phyloP scores from a whole-genome alignment of 2,113 vertebrate species.

The Calidris pygmaea region DNA sequence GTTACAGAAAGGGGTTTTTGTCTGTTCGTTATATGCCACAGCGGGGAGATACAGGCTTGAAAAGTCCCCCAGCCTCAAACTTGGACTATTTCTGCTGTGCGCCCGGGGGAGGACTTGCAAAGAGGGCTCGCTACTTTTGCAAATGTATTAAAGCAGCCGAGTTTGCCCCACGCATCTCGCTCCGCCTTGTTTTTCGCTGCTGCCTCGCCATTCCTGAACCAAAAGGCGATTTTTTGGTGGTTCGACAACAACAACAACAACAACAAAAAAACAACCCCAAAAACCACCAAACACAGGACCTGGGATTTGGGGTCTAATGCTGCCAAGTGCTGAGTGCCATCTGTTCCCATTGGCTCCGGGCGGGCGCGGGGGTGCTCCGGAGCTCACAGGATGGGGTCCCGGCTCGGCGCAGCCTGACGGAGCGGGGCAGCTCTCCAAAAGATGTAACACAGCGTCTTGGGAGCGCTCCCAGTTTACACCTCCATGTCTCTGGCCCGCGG shows the following conservation, averaged over 20 bases:
- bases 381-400: conserved; percentile 18
- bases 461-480: conserved; percentile 47
- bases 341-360: conserved; percentile 43
- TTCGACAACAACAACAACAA: background rate
- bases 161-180: fast-evolving
- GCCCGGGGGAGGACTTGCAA: background rate
- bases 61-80: conserved; percentile 58
- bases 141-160: background rate
- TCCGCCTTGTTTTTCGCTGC: background rate
- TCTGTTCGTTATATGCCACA: conserved; percentile 56
- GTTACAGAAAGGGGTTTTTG: conserved; percentile 63
- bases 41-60: conserved; percentile 37
- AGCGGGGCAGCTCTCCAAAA: conserved; percentile 41
- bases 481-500: background rate
- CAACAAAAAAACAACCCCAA: too few species aligned
- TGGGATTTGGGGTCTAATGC: conserved; percentile 32
- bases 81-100: conserved; percentile 27
- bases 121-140: background rate
- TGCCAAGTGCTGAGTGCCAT: conserved; percentile 65
- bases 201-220: background rate
- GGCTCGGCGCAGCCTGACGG: background rate
- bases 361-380: background rate
- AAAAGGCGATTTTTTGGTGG: background rate
- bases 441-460: conserved; percentile 4
- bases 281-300: background rate